phyloP scores from a whole-genome alignment of 2,888 invertebrate genomes.

The Cheilosia grossa region DNA sequence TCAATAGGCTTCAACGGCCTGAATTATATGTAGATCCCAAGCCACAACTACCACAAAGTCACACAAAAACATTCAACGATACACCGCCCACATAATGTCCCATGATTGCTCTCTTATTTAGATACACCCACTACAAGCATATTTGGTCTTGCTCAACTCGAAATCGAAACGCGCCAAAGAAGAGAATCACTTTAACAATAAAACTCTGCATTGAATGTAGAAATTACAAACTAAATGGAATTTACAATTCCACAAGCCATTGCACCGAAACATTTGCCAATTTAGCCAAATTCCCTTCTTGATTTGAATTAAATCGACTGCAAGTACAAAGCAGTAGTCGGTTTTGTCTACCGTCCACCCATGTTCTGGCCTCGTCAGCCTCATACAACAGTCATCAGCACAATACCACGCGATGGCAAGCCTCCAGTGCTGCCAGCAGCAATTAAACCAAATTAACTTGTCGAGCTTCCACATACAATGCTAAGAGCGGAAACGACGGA shows the following conservation, averaged over 20 bases:
- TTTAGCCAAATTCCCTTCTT: constrained; percentile 64
- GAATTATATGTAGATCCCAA: no score
- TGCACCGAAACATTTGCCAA: constrained; percentile 69
- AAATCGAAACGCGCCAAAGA: constrained; percentile 5
- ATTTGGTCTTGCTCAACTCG: background rate
- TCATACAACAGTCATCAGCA: constrained; percentile 3
- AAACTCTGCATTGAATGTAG: constrained; percentile 34
- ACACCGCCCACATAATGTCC: background rate
- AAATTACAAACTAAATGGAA: constrained; percentile 68
- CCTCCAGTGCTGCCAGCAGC: constrained; percentile 68
- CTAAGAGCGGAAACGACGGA: constrained; percentile 61
- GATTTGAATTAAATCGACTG: constrained; percentile 74
- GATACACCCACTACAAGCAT: background rate
- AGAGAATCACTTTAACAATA: constrained; percentile 30
- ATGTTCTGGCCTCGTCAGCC: background rate
- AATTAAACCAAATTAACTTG: constrained; percentile 75
- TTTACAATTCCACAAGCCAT: constrained; percentile 63
- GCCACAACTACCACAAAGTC: no score
- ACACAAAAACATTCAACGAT: no score
- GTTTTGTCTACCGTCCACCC: constrained; percentile 19
- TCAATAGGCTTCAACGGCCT: no score
- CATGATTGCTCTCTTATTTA: background rate
- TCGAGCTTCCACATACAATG: constrained; percentile 65
- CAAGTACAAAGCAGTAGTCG: constrained; percentile 43
- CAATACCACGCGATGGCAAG: constrained; percentile 27